Percentiles rank a stretch among this genome's conserved stretches.
phyloP scores from a whole-genome alignment of 2,113 vertebrate species.

The Ochotona curzoniae region DNA sequence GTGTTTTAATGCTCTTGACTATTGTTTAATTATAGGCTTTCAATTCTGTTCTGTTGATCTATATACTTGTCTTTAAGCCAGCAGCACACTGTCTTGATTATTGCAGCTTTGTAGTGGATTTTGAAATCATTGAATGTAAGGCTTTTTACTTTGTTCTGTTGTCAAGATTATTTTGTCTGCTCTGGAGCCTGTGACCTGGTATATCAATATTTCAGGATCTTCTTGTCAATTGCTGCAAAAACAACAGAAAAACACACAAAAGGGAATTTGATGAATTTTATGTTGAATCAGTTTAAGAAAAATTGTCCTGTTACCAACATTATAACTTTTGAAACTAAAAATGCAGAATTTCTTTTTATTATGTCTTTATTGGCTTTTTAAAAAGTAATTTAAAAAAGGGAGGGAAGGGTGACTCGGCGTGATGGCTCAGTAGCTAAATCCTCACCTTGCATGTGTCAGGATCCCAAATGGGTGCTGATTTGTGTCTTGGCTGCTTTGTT shows the following conservation, averaged over 20 bases:
- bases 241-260: not conserved
- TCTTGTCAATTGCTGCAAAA: not conserved
- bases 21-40: constrained; percentile 3
- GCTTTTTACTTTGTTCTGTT: not conserved
- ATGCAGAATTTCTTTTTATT: not conserved
- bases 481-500: too few species aligned
- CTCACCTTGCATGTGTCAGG: too few species aligned
- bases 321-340: not conserved
- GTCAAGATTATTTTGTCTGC: not conserved
- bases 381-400: not conserved
- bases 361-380: constrained; percentile 12
- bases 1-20: not conserved
- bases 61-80: not conserved
- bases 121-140: not conserved
- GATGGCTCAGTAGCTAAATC: too few species aligned
- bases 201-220: constrained; percentile 17
- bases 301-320: not conserved
- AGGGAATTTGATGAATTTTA: not conserved
- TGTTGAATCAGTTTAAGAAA: not conserved
- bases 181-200: not conserved
- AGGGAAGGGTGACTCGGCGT: too few species aligned
- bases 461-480: too few species aligned
- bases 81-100: not conserved
- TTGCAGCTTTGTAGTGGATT: not conserved
- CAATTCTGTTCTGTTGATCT: not conserved